phyloP scores from a whole-genome alignment of 2,113 vertebrate genomes.

The Aepyceros melampus region DNA sequence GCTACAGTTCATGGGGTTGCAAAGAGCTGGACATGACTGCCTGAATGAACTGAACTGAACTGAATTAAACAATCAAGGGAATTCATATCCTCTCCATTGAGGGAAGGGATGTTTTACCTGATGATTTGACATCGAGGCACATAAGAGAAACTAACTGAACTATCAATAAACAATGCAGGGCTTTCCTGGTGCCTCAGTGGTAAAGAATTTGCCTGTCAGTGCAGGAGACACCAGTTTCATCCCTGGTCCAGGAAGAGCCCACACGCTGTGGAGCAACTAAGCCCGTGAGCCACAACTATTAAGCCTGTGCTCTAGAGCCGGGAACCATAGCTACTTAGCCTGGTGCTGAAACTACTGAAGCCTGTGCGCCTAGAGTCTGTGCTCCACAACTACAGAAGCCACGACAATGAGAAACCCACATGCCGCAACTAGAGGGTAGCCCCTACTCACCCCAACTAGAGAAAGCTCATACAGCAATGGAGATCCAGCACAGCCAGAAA shows the following conservation, averaged over 20 bases:
- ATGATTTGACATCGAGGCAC: background rate
- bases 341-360: background rate
- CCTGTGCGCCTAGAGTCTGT: background rate
- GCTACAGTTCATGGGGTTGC: background rate
- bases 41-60: background rate
- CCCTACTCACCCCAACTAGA: background rate
- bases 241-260: background rate
- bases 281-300: background rate
- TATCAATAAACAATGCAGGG: background rate
- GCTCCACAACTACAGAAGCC: background rate
- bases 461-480: background rate
- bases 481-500: background rate
- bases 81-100: background rate
- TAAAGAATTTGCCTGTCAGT: background rate
- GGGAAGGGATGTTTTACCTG: background rate
- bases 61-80: background rate
- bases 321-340: background rate
- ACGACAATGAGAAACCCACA: background rate
- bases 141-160: background rate
- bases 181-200: background rate
- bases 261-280: background rate
- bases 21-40: background rate
- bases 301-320: background rate
- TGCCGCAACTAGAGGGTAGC: background rate
- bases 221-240: background rate